Conservation (phyloP, 2,888 invertebrate genomes). For the Malthinus flaveolus region DNA sequence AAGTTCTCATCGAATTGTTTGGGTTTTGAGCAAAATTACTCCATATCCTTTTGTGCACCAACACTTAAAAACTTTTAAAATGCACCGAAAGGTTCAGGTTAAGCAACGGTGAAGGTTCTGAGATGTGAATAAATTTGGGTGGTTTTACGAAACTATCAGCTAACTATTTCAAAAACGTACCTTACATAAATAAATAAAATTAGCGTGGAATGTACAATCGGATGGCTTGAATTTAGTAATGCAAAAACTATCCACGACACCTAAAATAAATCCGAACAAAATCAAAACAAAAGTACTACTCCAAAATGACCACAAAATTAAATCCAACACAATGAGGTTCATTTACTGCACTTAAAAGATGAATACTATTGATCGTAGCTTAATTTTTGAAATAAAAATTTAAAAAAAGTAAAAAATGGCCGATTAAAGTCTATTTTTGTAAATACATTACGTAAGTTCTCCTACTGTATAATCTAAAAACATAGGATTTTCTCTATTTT, state of each 20-base stretch:
- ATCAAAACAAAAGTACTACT: constrained; percentile 26
- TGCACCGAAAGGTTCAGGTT: too few species aligned
- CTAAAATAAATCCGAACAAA: constrained; percentile 32
- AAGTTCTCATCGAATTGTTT: too few species aligned
- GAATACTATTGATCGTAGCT: too few species aligned
- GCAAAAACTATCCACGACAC: constrained; percentile 30
- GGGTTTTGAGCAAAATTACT: too few species aligned
- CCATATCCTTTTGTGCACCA: too few species aligned
- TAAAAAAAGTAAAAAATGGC: constrained; percentile 14
- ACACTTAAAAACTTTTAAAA: too few species aligned
- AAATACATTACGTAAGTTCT: constrained; percentile 12
- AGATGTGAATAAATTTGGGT: too few species aligned
- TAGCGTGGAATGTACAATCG: not conserved
- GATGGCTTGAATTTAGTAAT: constrained; percentile 7
- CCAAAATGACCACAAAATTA: constrained; percentile 32
- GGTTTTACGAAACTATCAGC: not conserved
- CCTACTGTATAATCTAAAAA: constrained; percentile 9
- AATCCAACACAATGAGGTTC: constrained; percentile 24
- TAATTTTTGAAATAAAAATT: not conserved
- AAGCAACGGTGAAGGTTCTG: too few species aligned
- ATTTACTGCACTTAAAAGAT: constrained; percentile 19
- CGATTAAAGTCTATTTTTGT: constrained; percentile 17
- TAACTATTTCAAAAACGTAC: not conserved
- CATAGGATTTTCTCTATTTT: not conserved
- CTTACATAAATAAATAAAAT: not conserved